Base-by-base conservation (phyloP, 2,888 invertebrate species). In the Arctia plantaginis region DNA sequence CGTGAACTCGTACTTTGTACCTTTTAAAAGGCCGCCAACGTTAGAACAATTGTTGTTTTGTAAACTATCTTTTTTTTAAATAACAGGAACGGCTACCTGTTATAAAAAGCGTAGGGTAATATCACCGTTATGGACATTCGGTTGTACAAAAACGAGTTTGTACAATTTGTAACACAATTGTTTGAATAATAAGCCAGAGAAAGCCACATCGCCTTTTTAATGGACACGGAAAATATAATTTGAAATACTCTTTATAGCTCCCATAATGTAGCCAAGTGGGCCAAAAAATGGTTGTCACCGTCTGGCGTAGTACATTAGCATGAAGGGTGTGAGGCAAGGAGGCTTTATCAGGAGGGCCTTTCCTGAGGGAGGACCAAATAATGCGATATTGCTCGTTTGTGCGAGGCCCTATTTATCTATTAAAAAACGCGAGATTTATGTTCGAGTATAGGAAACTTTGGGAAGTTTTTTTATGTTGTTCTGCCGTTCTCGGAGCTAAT, bases 241-340 rank as follows among this genome's bases (percentile, higher is more conserved):
- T 95, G 93, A 95, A 94, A 94, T 95, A 95, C 94, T 94, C 94
- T 94, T 95, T 95, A 95, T 94, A 91, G 92, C 92, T 77, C 85
- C 90, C 92, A 93, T 95, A 95, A 95, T 95, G 94, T 95, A 93
- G 92, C 94, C 95, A 94, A 95, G 95, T 95, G 94, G 94, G 94
- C 95, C 93, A 95, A 95, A 95, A 95, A 95, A 95, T 95, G 94
- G 93, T 94, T 95, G 95, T 95, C 95, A 95, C 95, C 95, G 95
- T 95, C 94, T 95, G 95, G 93, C 92, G 92, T 86, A 93, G 92
- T 95, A 94, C 94, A 95, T 95, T 95, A 95, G 94, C 94, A 95
- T 95, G 94, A 92, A 93, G 94, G 93, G 95, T 94, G 94, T 94
- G 94, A 93, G 95, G 94, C 87, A 89, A 92, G 94, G 94, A 92